Percentiles rank a stretch among this genome's conserved stretches.
Conservation (phyloP, 2,113 vertebrate genomes). For the Dendropsophus ebraccatus region DNA sequence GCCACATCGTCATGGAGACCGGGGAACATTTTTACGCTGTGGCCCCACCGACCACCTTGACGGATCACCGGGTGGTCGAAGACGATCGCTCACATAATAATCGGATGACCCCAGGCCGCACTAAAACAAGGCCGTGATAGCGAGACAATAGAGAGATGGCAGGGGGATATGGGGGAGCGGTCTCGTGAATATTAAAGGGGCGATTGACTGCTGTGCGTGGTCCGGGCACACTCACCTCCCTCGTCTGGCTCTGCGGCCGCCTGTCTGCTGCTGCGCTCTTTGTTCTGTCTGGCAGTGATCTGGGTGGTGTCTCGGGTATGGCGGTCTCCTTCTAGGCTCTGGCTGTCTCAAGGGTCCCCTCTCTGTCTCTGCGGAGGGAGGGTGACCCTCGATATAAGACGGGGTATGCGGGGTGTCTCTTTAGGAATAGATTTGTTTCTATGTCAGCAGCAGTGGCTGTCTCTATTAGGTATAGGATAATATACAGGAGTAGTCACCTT, state of each 20-base stretch:
- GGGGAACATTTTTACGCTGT: too few species aligned
- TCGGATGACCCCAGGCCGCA: too few species aligned
- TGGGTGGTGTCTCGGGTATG: constrained; percentile 8
- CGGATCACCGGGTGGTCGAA: too few species aligned
- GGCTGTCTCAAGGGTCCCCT: not conserved
- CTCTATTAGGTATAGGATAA: too few species aligned
- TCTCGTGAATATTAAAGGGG: not conserved
- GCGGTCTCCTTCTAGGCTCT: constrained; percentile 1
- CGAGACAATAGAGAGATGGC: not conserved
- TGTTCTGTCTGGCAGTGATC: not conserved
- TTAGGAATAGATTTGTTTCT: not conserved
- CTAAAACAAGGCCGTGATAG: too few species aligned
- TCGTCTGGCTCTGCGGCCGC: not conserved
- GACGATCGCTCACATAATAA: too few species aligned
- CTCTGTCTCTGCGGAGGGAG: not conserved
- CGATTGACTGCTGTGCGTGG: too few species aligned
- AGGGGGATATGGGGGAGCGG: not conserved
- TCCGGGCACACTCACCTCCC: not conserved
- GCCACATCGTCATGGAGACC: not conserved
- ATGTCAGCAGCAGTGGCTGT: not conserved
- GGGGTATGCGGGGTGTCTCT: not conserved
- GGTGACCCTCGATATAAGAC: not conserved
- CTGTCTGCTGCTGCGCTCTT: constrained; percentile 11
- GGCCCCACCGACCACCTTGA: too few species aligned
- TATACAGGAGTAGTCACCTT: too few species aligned